Conservation (phyloP, 2,113 vertebrate species). For the Marcusenius ussheri region DNA sequence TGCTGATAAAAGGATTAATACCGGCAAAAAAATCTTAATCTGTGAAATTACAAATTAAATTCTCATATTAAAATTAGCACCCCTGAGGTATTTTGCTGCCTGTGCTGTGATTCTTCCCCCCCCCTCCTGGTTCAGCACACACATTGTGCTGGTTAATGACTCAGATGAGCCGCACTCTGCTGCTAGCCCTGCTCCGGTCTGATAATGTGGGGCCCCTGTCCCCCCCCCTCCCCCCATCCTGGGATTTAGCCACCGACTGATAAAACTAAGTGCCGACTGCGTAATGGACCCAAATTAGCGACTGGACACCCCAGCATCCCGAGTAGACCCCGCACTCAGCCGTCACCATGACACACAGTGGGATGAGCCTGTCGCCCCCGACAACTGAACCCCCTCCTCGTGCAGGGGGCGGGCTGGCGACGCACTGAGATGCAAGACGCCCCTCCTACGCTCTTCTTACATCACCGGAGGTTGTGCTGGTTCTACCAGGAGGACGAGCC, state of each 20-base stretch:
- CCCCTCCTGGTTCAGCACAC: constrained; percentile 80
- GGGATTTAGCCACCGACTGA: constrained; percentile 70
- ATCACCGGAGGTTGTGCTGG: background rate
- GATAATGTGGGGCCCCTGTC: constrained; percentile 73
- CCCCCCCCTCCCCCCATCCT: constrained; percentile 55
- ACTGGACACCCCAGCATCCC: constrained; percentile 53
- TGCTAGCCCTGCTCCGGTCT: constrained; percentile 67
- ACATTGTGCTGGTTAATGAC: constrained; percentile 76
- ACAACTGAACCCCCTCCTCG: no score
- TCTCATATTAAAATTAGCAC: constrained; percentile 87
- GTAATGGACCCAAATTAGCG: constrained; percentile 76
- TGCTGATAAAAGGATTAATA: constrained; percentile 86
- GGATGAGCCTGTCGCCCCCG: background rate
- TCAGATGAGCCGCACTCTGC: constrained; percentile 65
- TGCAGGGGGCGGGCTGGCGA: background rate
- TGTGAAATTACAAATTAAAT: constrained; percentile 91
- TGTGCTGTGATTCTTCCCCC: constrained; percentile 66
- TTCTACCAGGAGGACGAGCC: background rate
- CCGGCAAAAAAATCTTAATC: constrained; percentile 83
- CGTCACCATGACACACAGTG: no score
- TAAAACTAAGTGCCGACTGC: constrained; percentile 73
- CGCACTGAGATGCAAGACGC: background rate
- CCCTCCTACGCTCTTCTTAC: background rate
- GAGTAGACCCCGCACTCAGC: constrained; percentile 43
- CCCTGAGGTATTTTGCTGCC: constrained; percentile 76